Base-by-base conservation (phyloP, 1,140 invertebrate species). In the Metopolophium dirhodum region DNA sequence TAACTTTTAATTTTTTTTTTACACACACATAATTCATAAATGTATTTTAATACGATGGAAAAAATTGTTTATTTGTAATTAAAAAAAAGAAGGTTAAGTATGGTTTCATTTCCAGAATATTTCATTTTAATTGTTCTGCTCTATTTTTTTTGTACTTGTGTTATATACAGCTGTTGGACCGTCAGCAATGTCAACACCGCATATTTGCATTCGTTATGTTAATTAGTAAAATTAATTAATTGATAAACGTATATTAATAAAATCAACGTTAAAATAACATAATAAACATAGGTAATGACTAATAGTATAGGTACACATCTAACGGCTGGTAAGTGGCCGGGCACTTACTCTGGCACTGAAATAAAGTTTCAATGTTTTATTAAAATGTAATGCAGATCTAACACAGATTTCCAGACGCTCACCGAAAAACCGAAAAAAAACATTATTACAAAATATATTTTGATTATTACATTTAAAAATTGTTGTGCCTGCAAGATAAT, bases 1-100 rank as follows among this genome's bases (percentile, higher is more conserved):
- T 54, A 18, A 14, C 30, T 77, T 77, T 68, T n/a, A n/a, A n/a
- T 68, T 68, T 68, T 6, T 77, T 77, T 77, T 77, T n/a, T n/a
- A 4, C 14, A 2, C 61, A 77, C 26, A 68, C 14, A 77, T n/a
- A 77, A 77, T 77, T 77, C 9, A 18, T 77, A 77, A 77, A 77
- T n/a, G 61, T 68, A 68, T 68, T n/a, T 30, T 30, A n/a, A n/a
- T 68, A 68, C 61, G 11, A 14, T 20, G 61, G 30, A 18, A n/a
- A 77, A 77, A 77, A 77, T 77, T 35, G 61, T 77, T 68, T 77
- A 77, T n/a, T n/a, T 77, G n/a, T 77, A 77, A 77, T 77, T 77
- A 20, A 77, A n/a, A 77, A 61, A 18, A n/a, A 68, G n/a, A 77
- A 77, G 61, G n/a, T 77, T 35, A 77, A 77, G 61, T 77, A 77